Percentiles rank a stretch among this genome's conserved stretches.
Evolutionary conservation across 2,113 vertebrate genomes (phyloP).

Genomic region (Chascanopsetta lugubris): DNA sequence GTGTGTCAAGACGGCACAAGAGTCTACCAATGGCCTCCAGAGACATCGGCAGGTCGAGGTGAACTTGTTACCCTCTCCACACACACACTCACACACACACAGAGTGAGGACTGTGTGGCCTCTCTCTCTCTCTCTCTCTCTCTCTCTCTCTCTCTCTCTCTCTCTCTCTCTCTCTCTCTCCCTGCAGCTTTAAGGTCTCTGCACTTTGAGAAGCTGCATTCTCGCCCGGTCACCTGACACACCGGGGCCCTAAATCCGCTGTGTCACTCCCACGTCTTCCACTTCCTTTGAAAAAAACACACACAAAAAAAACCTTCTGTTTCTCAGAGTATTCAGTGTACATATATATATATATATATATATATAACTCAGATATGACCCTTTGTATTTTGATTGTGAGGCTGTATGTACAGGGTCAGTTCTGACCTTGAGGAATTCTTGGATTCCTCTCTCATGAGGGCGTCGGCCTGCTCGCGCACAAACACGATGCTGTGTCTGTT

Average conservation of each 20-base stretch:
- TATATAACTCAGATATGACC: neutral
- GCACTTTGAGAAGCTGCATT: slow-evolving; percentile 40
- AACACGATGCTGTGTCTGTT: slow-evolving; percentile 17
- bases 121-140: slow-evolving; percentile 5
- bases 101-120: slow-evolving; percentile 2
- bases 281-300: neutral
- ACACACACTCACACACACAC: slow-evolving; percentile 27
- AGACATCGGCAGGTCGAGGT: slow-evolving; percentile 47
- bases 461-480: neutral
- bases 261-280: slow-evolving; percentile 5
- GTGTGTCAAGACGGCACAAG: neutral
- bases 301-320: too few relatives aligned
- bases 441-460: neutral
- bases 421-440: neutral
- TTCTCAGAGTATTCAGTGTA: too few relatives aligned
- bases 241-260: slow-evolving; percentile 26
- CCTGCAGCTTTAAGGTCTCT: slow-evolving; percentile 59
- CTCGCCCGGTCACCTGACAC: slow-evolving; percentile 59
- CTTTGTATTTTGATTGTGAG: neutral
- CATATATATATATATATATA: too few relatives aligned
- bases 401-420: neutral
- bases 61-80: slow-evolving; percentile 38
- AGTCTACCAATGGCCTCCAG: slow-evolving; percentile 33
- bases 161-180: too few relatives aligned
- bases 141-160: slow-evolving; percentile 14